Conservation (phyloP, 2,888 invertebrate species). For the Meiosimyza decipiens region DNA sequence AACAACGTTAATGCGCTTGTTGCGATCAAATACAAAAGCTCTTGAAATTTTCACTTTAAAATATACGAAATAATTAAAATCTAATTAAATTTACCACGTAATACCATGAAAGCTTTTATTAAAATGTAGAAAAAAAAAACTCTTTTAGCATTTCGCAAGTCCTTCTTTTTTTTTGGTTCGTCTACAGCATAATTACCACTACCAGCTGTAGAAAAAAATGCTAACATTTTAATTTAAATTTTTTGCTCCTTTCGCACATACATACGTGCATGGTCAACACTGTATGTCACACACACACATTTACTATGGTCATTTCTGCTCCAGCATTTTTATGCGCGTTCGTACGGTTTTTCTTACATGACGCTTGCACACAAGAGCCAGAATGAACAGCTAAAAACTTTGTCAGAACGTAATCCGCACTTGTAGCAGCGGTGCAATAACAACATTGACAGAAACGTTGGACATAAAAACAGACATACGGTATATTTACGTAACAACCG, state of each 20-base stretch:
- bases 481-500: constrained; percentile 26
- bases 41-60: neutral
- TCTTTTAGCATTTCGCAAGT: neutral
- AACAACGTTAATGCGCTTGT: no score
- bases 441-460: neutral
- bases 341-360: constrained; percentile 18
- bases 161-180: constrained; percentile 2
- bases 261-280: neutral
- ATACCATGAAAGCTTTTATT: constrained; percentile 9
- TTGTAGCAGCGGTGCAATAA: constrained; percentile 41
- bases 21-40: neutral
- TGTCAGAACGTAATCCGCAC: constrained; percentile 64
- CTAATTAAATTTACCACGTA: constrained; percentile 28
- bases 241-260: constrained; percentile 44
- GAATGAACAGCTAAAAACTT: constrained; percentile 50
- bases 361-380: constrained; percentile 21
- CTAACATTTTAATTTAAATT: constrained; percentile 45
- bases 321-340: constrained; percentile 12
- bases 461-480: constrained; percentile 29
- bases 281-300: neutral
- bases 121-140: constrained; percentile 5
- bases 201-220: neutral
- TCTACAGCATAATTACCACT: constrained; percentile 8
- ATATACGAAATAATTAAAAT: constrained; percentile 24
- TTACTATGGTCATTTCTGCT: constrained; percentile 21